Base-by-base conservation (phyloP, 2,113 vertebrate species). In the Rhea americana region DNA sequence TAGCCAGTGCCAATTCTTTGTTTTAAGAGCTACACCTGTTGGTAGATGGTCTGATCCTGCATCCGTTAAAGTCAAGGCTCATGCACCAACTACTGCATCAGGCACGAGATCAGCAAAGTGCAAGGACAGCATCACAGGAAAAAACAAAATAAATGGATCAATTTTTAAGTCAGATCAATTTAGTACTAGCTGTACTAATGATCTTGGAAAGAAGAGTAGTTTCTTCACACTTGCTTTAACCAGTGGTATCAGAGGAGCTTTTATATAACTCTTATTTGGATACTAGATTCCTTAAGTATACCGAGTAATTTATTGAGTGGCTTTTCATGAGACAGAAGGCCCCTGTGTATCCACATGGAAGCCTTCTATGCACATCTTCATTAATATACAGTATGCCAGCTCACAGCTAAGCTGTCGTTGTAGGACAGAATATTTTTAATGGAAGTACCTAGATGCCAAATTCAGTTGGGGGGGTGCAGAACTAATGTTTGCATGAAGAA, bases 381-480 rank as follows among this genome's bases (percentile, higher is more conserved):
- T 72, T 74, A 75, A 28, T 9, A 83, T 83, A 85, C 87, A 51
- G 37, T 17, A 25, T 1, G 61, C 74, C 85, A 77, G 39, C 83
- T 66, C 68, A 22, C 25, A 63, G 80, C 66, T 83, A 15, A 75
- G 82, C 67, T 87, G 78, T 35, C 66, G 92, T 53, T 95, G 86
- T 93, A 66, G 41, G 56, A 51, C 51, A 37, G 74, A 85, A 61
- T 63, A 70, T 20, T 21, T 62, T 59, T 26, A 82, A 37, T 26
- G 62, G 18, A 61, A 86, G 47, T 6, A 7, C 75, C 43, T 48
- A 5, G 6, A 14, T 25, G 71, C 39, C 75, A 82, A 82, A 80
- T 55, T 50, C 43, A 63, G 87, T 59, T 7, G 8, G 65, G 41
- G 41, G 35, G 16, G 72, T 3, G 19, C 75, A 91, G 74, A 87